Conservation (phyloP, 2,888 invertebrate genomes). For the Lasioglossum malachurum region DNA sequence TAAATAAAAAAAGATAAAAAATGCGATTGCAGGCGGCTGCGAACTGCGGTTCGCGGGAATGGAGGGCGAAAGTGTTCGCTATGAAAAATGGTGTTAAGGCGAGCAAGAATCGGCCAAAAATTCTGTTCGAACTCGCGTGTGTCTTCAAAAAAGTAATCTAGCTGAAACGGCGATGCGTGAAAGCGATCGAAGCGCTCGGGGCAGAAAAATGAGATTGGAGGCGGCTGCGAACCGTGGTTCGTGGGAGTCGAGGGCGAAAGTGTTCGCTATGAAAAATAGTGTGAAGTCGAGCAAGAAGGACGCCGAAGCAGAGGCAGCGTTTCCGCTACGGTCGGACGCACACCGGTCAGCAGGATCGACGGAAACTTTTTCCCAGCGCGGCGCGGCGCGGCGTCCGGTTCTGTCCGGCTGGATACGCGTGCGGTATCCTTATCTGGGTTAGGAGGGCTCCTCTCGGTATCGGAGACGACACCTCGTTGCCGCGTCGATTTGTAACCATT, state of each 20-base stretch:
- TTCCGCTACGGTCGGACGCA: slow-evolving; percentile 40
- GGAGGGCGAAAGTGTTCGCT: slow-evolving; percentile 61
- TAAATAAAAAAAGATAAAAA: not conserved
- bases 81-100: slow-evolving; percentile 23
- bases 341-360: slow-evolving; percentile 26
- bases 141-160: too few relatives aligned
- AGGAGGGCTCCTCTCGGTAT: slow-evolving; percentile 42
- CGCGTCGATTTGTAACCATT: slow-evolving; percentile 56
- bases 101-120: too few relatives aligned
- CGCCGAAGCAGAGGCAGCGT: slow-evolving; percentile 13
- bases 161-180: not conserved
- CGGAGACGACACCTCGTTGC: slow-evolving; percentile 23
- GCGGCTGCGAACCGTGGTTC: not conserved
- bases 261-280: slow-evolving; percentile 47
- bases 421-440: slow-evolving; percentile 55
- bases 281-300: slow-evolving; percentile 10
- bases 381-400: slow-evolving; percentile 27
- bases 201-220: not conserved
- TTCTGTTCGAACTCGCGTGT: too few relatives aligned
- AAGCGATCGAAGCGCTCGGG: not conserved
- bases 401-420: slow-evolving; percentile 30
- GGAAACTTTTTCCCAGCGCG: slow-evolving; percentile 2
- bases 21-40: not conserved
- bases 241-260: slow-evolving; percentile 63
- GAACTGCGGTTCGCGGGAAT: slow-evolving; percentile 39